These are phyloP conservation scores for Oikopleura albicans DNA, from an alignment of 23 tunicate genomes.

Conservation along the genomic window DNA sequence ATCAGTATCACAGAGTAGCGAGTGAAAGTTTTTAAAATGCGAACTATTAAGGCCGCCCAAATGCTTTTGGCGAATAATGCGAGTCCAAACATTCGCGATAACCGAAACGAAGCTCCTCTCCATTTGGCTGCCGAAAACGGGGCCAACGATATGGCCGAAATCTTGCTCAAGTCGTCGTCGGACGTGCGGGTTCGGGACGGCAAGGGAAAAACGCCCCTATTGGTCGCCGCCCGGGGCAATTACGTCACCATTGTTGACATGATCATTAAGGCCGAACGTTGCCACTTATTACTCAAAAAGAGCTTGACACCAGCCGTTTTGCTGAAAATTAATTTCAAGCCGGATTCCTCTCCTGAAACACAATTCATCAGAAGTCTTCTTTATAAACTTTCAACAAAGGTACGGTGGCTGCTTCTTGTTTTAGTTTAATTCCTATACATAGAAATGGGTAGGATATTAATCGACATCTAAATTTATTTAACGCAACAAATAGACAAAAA, in stretches of 20 bases:
- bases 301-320: neutral
- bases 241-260: slow-evolving; percentile 85
- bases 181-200: neutral
- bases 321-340: slow-evolving; percentile 1
- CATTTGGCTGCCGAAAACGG: slow-evolving; percentile 96
- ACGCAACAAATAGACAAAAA: too few species aligned
- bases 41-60: slow-evolving; percentile 19
- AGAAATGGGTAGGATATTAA: too few species aligned
- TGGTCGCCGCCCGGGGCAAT: slow-evolving; percentile 87
- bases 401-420: too few species aligned
- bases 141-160: slow-evolving; percentile 38
- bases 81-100: slow-evolving; percentile 55
- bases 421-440: too few species aligned
- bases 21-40: too few species aligned
- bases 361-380: neutral
- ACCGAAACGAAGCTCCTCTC: slow-evolving; percentile 49
- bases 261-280: slow-evolving; percentile 85
- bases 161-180: slow-evolving; percentile 31
- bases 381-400: neutral
- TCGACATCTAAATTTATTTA: too few species aligned
- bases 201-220: slow-evolving; percentile 82
- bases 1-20: too few species aligned
- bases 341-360: neutral
- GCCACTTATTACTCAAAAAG: slow-evolving; percentile 13
- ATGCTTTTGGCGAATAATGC: slow-evolving; percentile 30